Percentiles rank a stretch among this genome's conserved stretches.
These are phyloP conservation scores for Characodon lateralis DNA, from an alignment of 2,797 vertebrate species.

Conservation along the genomic window DNA sequence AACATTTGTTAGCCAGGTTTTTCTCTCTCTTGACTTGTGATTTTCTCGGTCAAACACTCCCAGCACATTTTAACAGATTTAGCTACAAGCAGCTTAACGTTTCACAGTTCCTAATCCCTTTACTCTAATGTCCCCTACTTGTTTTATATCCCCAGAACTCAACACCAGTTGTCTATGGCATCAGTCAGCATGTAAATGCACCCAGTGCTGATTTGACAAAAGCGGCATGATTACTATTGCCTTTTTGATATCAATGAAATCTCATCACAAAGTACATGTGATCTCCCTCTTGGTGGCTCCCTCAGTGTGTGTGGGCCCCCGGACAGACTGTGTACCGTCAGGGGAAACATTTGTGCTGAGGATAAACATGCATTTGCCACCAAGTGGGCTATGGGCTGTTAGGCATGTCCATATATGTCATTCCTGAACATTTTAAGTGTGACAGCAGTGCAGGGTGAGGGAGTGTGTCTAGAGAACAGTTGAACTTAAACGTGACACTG, in stretches of 20 bases:
- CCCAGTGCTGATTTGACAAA: constrained; percentile 67
- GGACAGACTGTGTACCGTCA: constrained; percentile 47
- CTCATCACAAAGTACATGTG: constrained; percentile 62
- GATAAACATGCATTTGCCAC: constrained; percentile 62
- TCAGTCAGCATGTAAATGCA: constrained; percentile 52
- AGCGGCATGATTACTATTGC: constrained; percentile 65
- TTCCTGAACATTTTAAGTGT: constrained; percentile 63
- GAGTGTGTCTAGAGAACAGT: constrained; percentile 67
- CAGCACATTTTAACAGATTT: constrained; percentile 29
- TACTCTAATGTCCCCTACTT: constrained; percentile 15
- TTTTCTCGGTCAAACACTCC: constrained; percentile 6
- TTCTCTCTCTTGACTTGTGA: neutral
- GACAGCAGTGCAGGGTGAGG: constrained; percentile 46
- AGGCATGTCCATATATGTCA: constrained; percentile 61
- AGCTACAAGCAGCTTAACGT: constrained; percentile 19
- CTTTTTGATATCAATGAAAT: constrained; percentile 75
- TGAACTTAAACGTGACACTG: constrained; percentile 80
- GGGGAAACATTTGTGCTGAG: constrained; percentile 69
- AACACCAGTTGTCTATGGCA: constrained; percentile 67
- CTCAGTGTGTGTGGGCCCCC: constrained; percentile 79
- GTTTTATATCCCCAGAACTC: constrained; percentile 42
- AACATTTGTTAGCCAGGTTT: neutral
- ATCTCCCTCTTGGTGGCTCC: constrained; percentile 51
- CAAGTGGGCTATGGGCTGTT: constrained; percentile 59
- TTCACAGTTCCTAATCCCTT: constrained; percentile 21